phyloP scores from a whole-genome alignment of 2,797 vertebrate genomes.

The Bradypodion pumilum region DNA sequence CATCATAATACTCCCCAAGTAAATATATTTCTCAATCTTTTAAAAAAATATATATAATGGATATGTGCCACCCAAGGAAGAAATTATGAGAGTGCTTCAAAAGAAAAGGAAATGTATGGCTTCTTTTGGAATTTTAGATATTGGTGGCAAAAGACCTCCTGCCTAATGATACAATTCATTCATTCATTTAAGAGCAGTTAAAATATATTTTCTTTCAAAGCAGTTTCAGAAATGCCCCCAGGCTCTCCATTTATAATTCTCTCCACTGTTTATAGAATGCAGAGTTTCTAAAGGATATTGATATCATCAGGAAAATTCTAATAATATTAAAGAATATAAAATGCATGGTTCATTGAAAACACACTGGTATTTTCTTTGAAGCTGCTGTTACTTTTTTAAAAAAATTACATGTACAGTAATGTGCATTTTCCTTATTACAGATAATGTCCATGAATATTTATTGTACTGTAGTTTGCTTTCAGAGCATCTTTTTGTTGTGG shows the following conservation, averaged over 20 bases:
- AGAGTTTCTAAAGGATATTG: constrained; percentile 1
- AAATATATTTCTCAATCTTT: neutral
- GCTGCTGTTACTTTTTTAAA: neutral
- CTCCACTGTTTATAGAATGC: neutral
- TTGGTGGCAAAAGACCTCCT: neutral
- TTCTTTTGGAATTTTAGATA: constrained; percentile 30
- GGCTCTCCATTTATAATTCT: neutral
- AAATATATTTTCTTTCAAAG: constrained; percentile 8
- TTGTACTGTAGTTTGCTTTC: neutral
- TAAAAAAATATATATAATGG: neutral
- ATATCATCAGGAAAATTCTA: constrained; percentile 18
- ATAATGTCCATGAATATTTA: neutral
- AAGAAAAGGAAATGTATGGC: neutral
- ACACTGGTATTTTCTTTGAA: neutral
- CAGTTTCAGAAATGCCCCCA: neutral
- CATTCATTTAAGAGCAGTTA: neutral
- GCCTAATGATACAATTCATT: constrained; percentile 10
- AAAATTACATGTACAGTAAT: constrained; percentile 9
- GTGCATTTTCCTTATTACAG: neutral
- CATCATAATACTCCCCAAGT: neutral
- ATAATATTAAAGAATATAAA: neutral
- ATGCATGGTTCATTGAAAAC: constrained; percentile 25
- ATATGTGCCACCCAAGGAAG: constrained; percentile 14
- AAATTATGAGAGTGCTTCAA: constrained; percentile 7
- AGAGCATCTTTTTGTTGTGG: neutral